Evolutionary conservation across 2,888 invertebrate species (phyloP).

Genomic region (Mythimna lalbum): DNA sequence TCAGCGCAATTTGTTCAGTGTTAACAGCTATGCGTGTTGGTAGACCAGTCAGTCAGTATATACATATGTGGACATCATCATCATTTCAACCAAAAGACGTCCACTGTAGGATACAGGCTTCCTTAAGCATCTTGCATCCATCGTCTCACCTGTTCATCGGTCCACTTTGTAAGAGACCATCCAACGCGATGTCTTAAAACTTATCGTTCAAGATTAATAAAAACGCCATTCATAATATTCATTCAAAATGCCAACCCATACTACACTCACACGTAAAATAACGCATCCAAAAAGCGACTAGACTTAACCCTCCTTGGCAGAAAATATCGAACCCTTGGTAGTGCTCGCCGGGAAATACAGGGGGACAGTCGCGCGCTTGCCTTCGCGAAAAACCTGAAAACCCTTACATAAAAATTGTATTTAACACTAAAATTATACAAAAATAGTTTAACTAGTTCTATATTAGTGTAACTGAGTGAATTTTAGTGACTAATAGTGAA

Average conservation of each 20-base stretch:
- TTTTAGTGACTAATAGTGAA: neutral
- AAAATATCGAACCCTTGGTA: constrained; percentile 50
- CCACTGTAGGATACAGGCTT: no score
- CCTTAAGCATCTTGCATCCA: no score
- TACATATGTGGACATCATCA: no score
- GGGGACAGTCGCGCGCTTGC: constrained; percentile 11
- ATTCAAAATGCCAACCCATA: neutral
- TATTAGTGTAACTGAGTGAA: constrained; percentile 17
- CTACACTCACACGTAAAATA: neutral
- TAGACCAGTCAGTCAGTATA: no score
- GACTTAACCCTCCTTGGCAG: constrained; percentile 6
- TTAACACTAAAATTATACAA: neutral
- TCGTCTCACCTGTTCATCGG: no score
- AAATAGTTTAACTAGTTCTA: neutral
- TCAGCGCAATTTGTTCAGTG: no score
- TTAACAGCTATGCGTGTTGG: no score
- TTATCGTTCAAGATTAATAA: no score
- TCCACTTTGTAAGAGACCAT: no score
- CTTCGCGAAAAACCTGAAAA: neutral
- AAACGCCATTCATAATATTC: no score
- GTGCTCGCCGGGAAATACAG: neutral
- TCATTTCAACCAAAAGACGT: no score
- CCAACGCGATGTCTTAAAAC: no score
- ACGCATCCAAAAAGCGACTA: constrained; percentile 21
- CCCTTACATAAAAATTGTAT: constrained; percentile 15